Conservation (phyloP, 2,888 invertebrate genomes). For the Troides aeacus region DNA sequence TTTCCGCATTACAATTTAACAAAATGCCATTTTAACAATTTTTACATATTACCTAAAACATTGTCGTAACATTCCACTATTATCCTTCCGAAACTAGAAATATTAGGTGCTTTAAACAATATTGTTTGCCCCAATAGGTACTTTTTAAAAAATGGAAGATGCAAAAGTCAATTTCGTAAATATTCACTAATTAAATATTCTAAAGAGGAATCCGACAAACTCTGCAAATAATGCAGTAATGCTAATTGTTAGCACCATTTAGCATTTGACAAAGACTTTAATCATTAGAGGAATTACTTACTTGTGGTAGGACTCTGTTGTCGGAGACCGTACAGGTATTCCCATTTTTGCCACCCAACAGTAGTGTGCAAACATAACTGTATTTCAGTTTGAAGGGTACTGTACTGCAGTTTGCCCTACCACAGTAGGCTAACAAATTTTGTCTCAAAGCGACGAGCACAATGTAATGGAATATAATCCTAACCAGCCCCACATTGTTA, state of each 20-base stretch:
- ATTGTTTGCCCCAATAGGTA: slow-evolving; percentile 1
- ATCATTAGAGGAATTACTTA: slow-evolving; percentile 32
- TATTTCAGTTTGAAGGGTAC: no score
- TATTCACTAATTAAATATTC: slow-evolving; percentile 18
- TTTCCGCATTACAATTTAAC: slow-evolving; percentile 17
- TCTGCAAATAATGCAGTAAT: slow-evolving; percentile 27
- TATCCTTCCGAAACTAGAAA: slow-evolving; percentile 22
- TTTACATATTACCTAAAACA: slow-evolving; percentile 30
- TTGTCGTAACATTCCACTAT: slow-evolving; percentile 28
- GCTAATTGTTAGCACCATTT: slow-evolving; percentile 49
- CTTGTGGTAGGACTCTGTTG: no score
- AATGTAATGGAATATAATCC: no score
- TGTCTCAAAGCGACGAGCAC: no score
- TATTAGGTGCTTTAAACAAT: slow-evolving; percentile 23
- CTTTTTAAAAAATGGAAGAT: slow-evolving; percentile 19
- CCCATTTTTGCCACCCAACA: no score
- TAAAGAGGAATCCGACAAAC: slow-evolving; percentile 16
- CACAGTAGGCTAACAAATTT: no score
- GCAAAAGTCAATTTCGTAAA: slow-evolving; percentile 21
- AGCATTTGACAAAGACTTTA: slow-evolving; percentile 41
- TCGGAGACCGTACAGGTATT: no score
- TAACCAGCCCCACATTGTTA: no score
- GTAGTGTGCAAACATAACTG: no score
- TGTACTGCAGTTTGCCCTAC: no score
- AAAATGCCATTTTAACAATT: slow-evolving; percentile 23